Base-by-base conservation (phyloP, 2,888 invertebrate genomes). In the Pristionchus arcanus region DNA sequence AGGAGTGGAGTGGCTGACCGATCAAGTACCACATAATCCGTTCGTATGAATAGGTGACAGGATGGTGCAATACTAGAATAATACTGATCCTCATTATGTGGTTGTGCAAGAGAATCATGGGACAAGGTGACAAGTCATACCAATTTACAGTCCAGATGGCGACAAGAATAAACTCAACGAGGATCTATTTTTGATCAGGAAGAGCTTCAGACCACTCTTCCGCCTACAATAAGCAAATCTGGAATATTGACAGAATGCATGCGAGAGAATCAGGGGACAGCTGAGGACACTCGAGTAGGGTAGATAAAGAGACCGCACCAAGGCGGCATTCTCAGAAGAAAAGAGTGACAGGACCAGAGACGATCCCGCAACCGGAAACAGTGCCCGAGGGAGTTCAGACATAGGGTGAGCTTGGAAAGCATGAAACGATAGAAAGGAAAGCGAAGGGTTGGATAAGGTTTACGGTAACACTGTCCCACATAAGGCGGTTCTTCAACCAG, bases 361-460 rank as follows among this genome's bases (percentile, higher is more conserved):
- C 74, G 37, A 74, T 74, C 74, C 74, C 81, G 81, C 49, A 53
- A 81, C 81, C 81, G 81, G 81, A 81, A 81, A 81, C 81, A 28
- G 81, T 81, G n/a, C 81, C 81, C 81, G 49, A 53, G 81, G 81
- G 81, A 81, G 3, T 49, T n/a, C 15, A 42, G 53, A 34, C 81
- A 81, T 81, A 81, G 81, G 81, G 81, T 68, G 15, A 15, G 74
- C 25, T 25, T 25, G 28, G 15, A 28, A 28, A 28, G 3, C 15
- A 68, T 1, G n/a, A 28, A 28, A 25, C n/a, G 68, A 71, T 28
- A 21, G 28, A 31, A 34, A 15, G 9, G 31, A 31, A 71, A 71
- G 34, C 16, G 68, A 37, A 37, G 42, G 5, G 42, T 15, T 11
- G 77, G 37, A 42, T 37, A 11, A 13, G n/a, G 81, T 42, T 53